These are phyloP conservation scores for Phenganax marumi DNA, from an alignment of 92 coral and sea anemone species.

Conservation along the genomic window DNA sequence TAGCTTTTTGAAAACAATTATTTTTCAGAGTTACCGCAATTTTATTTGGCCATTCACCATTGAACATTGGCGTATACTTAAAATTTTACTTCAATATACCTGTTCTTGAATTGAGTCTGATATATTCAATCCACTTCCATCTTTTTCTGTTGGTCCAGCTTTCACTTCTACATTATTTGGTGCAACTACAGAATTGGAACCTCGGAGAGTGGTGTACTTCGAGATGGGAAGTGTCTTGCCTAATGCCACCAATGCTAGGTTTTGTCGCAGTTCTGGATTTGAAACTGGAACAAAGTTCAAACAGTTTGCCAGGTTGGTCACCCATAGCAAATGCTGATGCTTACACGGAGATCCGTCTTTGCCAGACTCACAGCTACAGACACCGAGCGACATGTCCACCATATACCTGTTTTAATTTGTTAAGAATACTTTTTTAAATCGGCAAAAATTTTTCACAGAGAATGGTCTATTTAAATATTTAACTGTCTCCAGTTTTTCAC, in stretches of 20 bases:
- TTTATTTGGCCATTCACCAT: no score
- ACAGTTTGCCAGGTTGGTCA: conserved; percentile 54
- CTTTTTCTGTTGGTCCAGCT: not conserved
- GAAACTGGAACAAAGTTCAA: conserved; percentile 58
- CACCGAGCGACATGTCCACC: conserved; percentile 60
- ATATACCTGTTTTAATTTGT: conserved; percentile 40
- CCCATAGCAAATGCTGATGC: conserved; percentile 60
- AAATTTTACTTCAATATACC: not conserved
- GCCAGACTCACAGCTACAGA: conserved; percentile 56
- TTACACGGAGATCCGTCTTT: conserved; percentile 60
- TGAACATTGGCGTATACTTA: not conserved
- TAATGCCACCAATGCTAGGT: conserved; percentile 60
- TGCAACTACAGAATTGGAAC: not conserved
- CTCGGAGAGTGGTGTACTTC: conserved; percentile 40
- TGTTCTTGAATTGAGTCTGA: not conserved
- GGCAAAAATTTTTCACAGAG: not conserved
- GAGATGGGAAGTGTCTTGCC: conserved; percentile 54
- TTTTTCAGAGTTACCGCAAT: no score
- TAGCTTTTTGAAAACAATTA: no score
- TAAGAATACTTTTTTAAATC: not conserved
- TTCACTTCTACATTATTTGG: not conserved
- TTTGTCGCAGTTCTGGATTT: conserved; percentile 55
- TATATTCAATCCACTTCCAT: not conserved
- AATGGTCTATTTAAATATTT: no score
- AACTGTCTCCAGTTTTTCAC: no score